Evolutionary conservation across 2,113 vertebrate species (phyloP), one percentile per base, ranked within the genome.

Genomic region (Mormoops blainvillei): DNA sequence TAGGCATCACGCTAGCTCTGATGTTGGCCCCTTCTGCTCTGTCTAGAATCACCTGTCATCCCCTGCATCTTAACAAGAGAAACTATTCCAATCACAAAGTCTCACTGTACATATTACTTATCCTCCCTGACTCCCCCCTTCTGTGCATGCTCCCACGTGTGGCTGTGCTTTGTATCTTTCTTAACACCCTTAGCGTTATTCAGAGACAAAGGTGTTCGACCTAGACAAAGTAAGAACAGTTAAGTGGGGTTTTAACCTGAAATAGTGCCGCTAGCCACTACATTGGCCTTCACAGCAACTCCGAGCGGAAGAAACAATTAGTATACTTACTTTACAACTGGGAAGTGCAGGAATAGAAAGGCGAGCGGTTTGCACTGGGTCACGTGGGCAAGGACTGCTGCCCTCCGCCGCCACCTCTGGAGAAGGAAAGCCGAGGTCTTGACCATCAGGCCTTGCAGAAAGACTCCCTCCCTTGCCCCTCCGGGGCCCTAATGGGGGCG

Each of bases 341-440:
- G 8, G 7, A 80, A 43, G 24, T 4, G 36, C 63, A 28, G 15
- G 58, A 48, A 63, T 0, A 65, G 4, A 81, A 5, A 26, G 6
- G 5, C 24, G 41, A 22, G 38, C 4, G 7, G 20, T 61, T 81
- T 52, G 2, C 13, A 2, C 5, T 56, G 15, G 15, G 38, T 43
- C 50, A 56, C 2, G 13, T 12, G n/a, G 0, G 3, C 38, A 19
- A 3, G 9, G 77, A 58, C 2, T 16, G 5, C 4, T 19, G 26
- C 24, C 28, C 5, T 15, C 2, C 9, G n/a, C n/a, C n/a, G n/a
- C n/a, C n/a, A n/a, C n/a, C n/a, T 4, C 3, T 0, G 2, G 6
- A 15, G 3, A 54, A 43, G 20, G 12, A 81, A 45, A 28, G 2
- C 48, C 19, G 7, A 8, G 4, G 3, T 6, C 3, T 61, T 13